Base-by-base conservation (phyloP, 1,140 invertebrate genomes). In the Hylyphantes graminicola region DNA sequence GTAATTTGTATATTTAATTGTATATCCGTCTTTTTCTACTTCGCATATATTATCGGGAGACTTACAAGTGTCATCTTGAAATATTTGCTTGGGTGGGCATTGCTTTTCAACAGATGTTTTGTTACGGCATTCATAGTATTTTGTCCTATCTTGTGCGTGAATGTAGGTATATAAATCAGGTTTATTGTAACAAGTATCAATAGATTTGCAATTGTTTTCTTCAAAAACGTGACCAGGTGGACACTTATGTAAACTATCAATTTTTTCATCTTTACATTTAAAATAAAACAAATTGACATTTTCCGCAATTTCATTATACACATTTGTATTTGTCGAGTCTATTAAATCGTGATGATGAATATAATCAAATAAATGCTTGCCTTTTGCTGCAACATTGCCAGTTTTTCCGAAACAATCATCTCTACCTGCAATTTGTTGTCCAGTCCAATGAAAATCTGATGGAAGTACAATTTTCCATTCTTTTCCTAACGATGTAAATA, bases 321-420 rank as follows among this genome's bases (percentile, higher is more conserved):
- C 2, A n/a, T 51, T 72, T 7, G 51, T 72, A 17, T 4, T 72
- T 64, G 63, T 7, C 54, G 54, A 17, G n/a, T 0, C 7, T 7
- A 72, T 17, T 53, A 53, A 11, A 11, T 53, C 19, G 54, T 54
- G 48, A 50, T 68, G n/a, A 15, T 7, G 7, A 53, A 72, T n/a
- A 10, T 53, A 72, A 10, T 72, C 50, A 54, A 53, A 72, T 17
- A 72, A 72, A 53, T n/a, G 15, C 54, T 72, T 51, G 10, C 48
- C 17, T n/a, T 48, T 4, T 19, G 68, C 68, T 72, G 51, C 19
- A 2, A 72, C 48, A 17, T 72, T 72, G 1, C 13, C 11, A 8
- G 19, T 72, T 17, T 72, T 51, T n/a, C 51, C 51, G 15, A n/a
- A 53, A 72, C 68, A 72, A n/a, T 51, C 50, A 17, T 72, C n/a